Evolutionary conservation across 2,888 invertebrate genomes (phyloP), one percentile per base, ranked within the genome.

Genomic region (Microctonus aethiopoides): DNA sequence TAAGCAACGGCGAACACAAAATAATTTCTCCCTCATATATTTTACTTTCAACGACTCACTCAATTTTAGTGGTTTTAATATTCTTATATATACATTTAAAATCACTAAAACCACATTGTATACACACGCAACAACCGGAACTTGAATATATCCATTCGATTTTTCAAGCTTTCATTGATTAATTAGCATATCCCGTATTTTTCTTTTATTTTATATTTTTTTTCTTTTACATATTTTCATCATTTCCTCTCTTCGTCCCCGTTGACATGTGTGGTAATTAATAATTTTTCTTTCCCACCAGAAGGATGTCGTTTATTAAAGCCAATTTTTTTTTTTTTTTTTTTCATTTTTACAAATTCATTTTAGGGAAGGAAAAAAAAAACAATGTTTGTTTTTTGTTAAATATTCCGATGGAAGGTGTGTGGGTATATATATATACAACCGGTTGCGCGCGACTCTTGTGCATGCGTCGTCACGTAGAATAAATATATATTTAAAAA

Each of bases 151-250:
- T 26, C 22, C 24, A 13, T 34, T 16, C 34, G 16, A 32, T 59
- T 16, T 32, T 59, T 82, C 82, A 82, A 74, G 78, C 77, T 80
- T 78, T 76, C 70, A 34, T 72, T 68, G 75, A 81, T 77, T 73
- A 75, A 70, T 72, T 67, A 68, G 80, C 76, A 72, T 74, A 77
- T 80, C 24, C 26, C 56, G 75, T 77, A 76, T 75, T 77, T 77
- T 76, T 76, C 70, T 63, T 56, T 26, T 71, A 70, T 63, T 61
- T 67, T 20, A 24, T 22, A 16, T 71, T 67, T 73, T 76, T 77
- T 76, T 79, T 78, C 78, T 78, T 80, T 74, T 74, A n/a, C n/a
- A n/a, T n/a, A n/a, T n/a, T n/a, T n/a, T n/a, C n/a, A n/a, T n/a
- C n/a, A n/a, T n/a, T n/a, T n/a, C n/a, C n/a, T n/a, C n/a, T n/a